These are phyloP conservation scores for Scaeva pyrastri DNA, from an alignment of 2,888 invertebrate genomes.

Conservation along the genomic window DNA sequence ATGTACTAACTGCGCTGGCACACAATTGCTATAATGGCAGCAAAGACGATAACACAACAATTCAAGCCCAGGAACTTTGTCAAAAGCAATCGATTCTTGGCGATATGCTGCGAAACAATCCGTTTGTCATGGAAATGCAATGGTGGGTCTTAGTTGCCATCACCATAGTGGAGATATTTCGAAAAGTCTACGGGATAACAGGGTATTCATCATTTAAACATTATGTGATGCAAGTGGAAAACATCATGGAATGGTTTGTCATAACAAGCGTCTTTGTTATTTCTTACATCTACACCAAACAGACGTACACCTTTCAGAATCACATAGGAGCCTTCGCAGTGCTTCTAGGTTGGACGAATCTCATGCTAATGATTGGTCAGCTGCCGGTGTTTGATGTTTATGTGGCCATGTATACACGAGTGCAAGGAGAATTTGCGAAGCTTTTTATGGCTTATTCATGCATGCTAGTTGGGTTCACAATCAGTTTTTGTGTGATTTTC, in stretches of 20 bases:
- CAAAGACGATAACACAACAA: slow-evolving; percentile 89
- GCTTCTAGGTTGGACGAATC: slow-evolving; percentile 93
- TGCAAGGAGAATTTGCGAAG: slow-evolving; percentile 94
- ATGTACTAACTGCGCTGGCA: slow-evolving; percentile 92
- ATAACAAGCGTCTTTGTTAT: slow-evolving; percentile 93
- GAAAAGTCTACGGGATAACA: slow-evolving; percentile 92
- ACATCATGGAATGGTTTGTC: slow-evolving; percentile 94
- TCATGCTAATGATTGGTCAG: slow-evolving; percentile 96
- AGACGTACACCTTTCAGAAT: slow-evolving; percentile 93
- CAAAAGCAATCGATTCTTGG: slow-evolving; percentile 91
- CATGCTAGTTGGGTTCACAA: slow-evolving; percentile 92
- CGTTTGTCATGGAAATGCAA: slow-evolving; percentile 91
- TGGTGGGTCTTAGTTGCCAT: slow-evolving; percentile 93
- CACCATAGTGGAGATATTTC: slow-evolving; percentile 91
- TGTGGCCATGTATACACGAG: slow-evolving; percentile 95
- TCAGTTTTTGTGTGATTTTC: slow-evolving; percentile 94
- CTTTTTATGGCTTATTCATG: slow-evolving; percentile 94
- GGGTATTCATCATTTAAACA: slow-evolving; percentile 92
- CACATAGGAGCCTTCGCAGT: slow-evolving; percentile 94
- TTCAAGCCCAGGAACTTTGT: slow-evolving; percentile 90
- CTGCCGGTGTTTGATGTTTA: slow-evolving; percentile 94
- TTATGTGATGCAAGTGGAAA: slow-evolving; percentile 93
- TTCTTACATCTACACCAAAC: slow-evolving; percentile 91
- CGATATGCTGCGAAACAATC: slow-evolving; percentile 90
- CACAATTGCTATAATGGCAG: slow-evolving; percentile 94